Evolutionary conservation across 1,140 invertebrate genomes (phyloP).

Genomic region (Apocrypta bakeri): DNA sequence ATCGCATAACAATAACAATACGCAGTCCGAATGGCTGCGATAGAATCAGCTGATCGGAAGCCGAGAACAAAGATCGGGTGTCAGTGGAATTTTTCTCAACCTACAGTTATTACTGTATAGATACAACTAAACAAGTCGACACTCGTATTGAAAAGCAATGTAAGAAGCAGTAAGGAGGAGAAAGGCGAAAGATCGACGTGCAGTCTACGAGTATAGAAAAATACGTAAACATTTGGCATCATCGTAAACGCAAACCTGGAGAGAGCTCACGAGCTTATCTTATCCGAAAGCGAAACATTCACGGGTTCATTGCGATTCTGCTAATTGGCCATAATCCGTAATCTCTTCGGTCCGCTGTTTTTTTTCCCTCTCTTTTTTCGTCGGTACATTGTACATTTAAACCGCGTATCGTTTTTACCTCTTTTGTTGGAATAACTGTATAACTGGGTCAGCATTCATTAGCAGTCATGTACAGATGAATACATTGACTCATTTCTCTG

Average conservation of each 20-base stretch:
- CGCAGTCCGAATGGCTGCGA: background rate
- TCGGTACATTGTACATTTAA: background rate
- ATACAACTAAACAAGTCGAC: background rate
- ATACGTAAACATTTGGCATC: background rate
- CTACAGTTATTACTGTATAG: background rate
- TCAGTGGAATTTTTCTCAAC: too few relatives aligned
- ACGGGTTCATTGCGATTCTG: background rate
- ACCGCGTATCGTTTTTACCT: constrained; percentile 16
- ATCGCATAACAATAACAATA: background rate
- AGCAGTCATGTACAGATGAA: constrained; percentile 19
- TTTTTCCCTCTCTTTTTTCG: constrained; percentile 27
- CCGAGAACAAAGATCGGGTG: background rate
- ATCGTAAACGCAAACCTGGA: constrained; percentile 24
- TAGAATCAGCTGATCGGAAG: background rate
- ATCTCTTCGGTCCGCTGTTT: constrained; percentile 14
- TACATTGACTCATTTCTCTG: constrained; percentile 36
- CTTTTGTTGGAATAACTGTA: background rate
- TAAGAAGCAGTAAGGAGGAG: background rate
- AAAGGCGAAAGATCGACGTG: background rate
- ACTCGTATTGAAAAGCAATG: background rate
- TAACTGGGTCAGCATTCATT: constrained; percentile 35
- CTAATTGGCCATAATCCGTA: constrained; percentile 35
- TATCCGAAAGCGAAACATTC: constrained; percentile 16
- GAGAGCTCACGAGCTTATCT: constrained; percentile 22
- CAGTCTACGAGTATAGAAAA: background rate